These are phyloP conservation scores for Albula goreensis DNA, from an alignment of 2,113 vertebrate genomes.

Conservation along the genomic window DNA sequence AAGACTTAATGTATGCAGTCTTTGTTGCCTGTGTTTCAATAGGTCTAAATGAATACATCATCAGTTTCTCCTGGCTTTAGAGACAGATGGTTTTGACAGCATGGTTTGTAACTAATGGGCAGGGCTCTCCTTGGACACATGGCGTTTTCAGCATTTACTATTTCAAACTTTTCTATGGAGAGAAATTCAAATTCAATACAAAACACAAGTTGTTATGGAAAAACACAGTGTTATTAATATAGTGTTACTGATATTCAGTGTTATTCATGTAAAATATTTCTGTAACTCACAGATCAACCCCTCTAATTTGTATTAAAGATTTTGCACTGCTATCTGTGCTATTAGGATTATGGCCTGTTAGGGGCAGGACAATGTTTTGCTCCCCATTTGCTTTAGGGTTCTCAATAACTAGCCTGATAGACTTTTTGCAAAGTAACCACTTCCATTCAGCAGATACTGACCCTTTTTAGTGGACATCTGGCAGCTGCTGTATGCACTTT, in stretches of 20 bases:
- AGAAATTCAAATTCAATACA: background rate
- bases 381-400: background rate
- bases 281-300: background rate
- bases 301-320: background rate
- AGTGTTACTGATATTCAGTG: background rate
- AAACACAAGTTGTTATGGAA: too few relatives aligned
- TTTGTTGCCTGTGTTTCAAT: background rate
- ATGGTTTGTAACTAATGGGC: slow-evolving; percentile 29
- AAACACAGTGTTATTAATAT: background rate
- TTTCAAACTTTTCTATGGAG: background rate
- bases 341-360: too few relatives aligned
- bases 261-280: background rate
- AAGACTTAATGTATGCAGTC: background rate
- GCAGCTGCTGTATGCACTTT: background rate
- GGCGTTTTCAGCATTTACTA: slow-evolving; percentile 14
- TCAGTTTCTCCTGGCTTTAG: background rate
- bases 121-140: slow-evolving; percentile 15
- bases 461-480: background rate
- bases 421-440: background rate
- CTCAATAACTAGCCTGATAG: background rate
- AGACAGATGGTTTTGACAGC: slow-evolving; percentile 45
- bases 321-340: too few relatives aligned
- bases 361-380: too few relatives aligned
- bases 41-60: background rate
- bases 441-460: background rate